Evolutionary conservation across 2,113 vertebrate genomes (phyloP), one percentile per base, ranked within the genome.

Genomic region (Rutilus rutilus): DNA sequence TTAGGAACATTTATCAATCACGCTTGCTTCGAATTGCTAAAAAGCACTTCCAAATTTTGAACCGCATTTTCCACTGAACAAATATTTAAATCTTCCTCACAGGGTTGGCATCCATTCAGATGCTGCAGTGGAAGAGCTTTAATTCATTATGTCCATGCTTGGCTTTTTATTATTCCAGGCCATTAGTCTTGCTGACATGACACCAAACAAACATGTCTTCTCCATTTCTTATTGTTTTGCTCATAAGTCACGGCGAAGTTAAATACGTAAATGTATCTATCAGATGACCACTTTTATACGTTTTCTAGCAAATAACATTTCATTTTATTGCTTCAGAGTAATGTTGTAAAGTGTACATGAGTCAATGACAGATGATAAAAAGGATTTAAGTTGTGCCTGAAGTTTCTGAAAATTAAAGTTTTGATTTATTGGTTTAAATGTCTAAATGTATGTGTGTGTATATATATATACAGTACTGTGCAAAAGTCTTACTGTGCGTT

Each of bases 151-250:
- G 45, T 64, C 45, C 9, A 12, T 10, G 42, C 9, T 14, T 65
- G 47, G n/a, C 7, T 73, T 87, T 87, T 50, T 60, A 50, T 74
- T 73, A 11, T 81, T 78, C 21, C 59, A 21, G 5, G 42, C 21
- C 11, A 11, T 67, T n/a, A 75, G 59, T 60, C 57, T 81, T 65
- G 25, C 33, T 59, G 83, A 88, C 25, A 52, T 82, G 50, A 39
- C 39, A 42, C 15, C 65, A 78, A 67, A 54, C 23, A 39, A 27
- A 59, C 64, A 86, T 69, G 33, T 82, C 47, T 52, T 84, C 73
- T 25, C 7, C 74, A n/a, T 59, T 71, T 82, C 50, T 42, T 75
- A 59, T n/a, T 78, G 59, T 77, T 50, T 50, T 52, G 8, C 25
- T 85, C 33, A n/a, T 85, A 78, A 85, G 75, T 77, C 75, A 77